A percentile compares a stretch with the other conserved stretches of the same genome.
Evolutionary conservation across 1,140 invertebrate species (phyloP).

Genomic region (Polyergus mexicanus): DNA sequence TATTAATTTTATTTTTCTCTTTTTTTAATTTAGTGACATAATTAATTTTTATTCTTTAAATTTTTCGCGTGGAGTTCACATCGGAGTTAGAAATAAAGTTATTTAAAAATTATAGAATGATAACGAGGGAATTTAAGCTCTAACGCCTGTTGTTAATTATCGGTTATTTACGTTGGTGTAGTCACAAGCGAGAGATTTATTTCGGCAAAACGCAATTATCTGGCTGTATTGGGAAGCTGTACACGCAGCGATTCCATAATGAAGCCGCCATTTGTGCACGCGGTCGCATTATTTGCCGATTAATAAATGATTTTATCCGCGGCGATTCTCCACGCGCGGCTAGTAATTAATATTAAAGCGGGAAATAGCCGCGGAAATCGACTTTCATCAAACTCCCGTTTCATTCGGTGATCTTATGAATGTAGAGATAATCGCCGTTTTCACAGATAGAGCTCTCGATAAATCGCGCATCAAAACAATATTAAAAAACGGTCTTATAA

Average conservation of each 20-base stretch:
- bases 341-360: conserved; percentile 52
- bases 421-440: not conserved
- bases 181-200: conserved; percentile 49
- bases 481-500: too few species aligned
- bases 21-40: not conserved
- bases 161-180: conserved; percentile 30
- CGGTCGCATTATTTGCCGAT: conserved; percentile 44
- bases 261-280: conserved; percentile 31
- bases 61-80: not conserved
- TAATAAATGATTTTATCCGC: conserved; percentile 60
- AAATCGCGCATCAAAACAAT: too few species aligned
- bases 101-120: conserved; percentile 12
- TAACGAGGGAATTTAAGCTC: conserved; percentile 6
- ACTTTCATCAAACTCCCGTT: not conserved
- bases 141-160: conserved; percentile 31
- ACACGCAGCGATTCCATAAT: conserved; percentile 43
- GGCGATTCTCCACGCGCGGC: conserved; percentile 10
- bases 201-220: conserved; percentile 47
- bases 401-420: not conserved
- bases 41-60: not conserved
- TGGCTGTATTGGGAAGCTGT: conserved; percentile 36
- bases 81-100: not conserved
- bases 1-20: not conserved
- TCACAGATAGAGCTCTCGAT: not conserved
- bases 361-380: conserved; percentile 32